Evolutionary conservation across 2,113 vertebrate species (phyloP), one percentile per base, ranked within the genome.

Genomic region (Myotis yumanensis): DNA sequence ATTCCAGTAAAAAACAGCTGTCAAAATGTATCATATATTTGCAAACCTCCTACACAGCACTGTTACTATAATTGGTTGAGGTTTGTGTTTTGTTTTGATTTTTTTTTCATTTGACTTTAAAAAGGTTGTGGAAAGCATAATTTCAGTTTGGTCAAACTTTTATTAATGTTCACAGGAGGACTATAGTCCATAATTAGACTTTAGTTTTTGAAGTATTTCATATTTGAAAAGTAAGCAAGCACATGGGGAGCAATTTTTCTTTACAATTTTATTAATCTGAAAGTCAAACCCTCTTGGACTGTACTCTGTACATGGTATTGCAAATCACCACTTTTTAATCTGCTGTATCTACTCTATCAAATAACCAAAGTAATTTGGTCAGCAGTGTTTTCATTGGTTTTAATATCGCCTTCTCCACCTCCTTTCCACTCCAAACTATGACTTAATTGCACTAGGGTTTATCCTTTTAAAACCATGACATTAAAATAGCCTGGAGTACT

Each of bases 101-200:
- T 57, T 59, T 59, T 68, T 90, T 95, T 98, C 95, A 98, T 98
- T 98, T 98, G 97, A 98, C 96, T 99, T 98, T 98, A 97, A 98
- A 98, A 98, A 98, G 98, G 97, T 98, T 98, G 97, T 97, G 98
- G 97, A 98, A 98, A 98, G 98, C 93, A 95, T 97, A 98, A 98
- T 98, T 98, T 98, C 98, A 96, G 97, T 98, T 98, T 97, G 98
- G 98, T 97, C 97, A 96, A 97, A 98, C 73, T 95, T 96, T 95
- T 96, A 97, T 91, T 97, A 97, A 97, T 40, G 85, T 97, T 97
- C 89, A 51, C 71, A 97, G 86, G 77, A 96, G 79, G 86, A 95
- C 73, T 37, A 85, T 43, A 83, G 80, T 84, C 96, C 95, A 62
- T 97, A 97, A 98, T 98, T 97, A 97, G 35, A 96, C 91, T 97